These are phyloP conservation scores for Protaetia brevitarsis DNA, from an alignment of 1,140 invertebrate genomes.

Conservation along the genomic window DNA sequence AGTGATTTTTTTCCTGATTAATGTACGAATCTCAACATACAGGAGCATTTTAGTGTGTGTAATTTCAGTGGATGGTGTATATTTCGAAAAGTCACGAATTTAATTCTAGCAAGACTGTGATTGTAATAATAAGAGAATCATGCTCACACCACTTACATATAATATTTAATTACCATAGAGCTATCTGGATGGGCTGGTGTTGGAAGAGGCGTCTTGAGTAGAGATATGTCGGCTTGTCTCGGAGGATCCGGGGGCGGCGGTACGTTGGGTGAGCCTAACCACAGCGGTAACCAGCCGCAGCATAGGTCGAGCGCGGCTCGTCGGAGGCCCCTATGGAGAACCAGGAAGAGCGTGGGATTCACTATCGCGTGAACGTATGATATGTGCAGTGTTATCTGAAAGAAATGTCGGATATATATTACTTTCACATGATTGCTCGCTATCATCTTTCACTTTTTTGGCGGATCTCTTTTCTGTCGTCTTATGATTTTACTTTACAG, in stretches of 20 bases:
- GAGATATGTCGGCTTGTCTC: conserved; percentile 50
- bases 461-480: background rate
- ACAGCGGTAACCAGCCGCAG: conserved; percentile 67
- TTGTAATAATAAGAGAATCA: conserved; percentile 30
- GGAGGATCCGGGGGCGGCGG: conserved; percentile 50
- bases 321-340: conserved; percentile 72
- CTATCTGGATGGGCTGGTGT: conserved; percentile 56
- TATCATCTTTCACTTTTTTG: conserved; percentile 13
- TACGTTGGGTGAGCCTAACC: conserved; percentile 42
- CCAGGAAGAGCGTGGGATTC: conserved; percentile 77
- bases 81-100: background rate
- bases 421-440: background rate
- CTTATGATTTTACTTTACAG: background rate
- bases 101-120: background rate
- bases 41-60: too few species aligned
- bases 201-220: conserved; percentile 53
- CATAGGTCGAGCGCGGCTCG: conserved; percentile 67
- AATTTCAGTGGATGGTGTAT: too few species aligned
- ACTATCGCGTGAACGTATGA: conserved; percentile 84
- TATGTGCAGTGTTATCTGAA: conserved; percentile 80
- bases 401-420: conserved; percentile 31
- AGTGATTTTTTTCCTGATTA: too few species aligned
- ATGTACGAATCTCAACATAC: too few species aligned
- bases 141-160: conserved; percentile 61
- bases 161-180: conserved; percentile 67